Evolutionary conservation across 2,888 invertebrate genomes (phyloP).

Genomic region (Sarcophaga rosellei): DNA sequence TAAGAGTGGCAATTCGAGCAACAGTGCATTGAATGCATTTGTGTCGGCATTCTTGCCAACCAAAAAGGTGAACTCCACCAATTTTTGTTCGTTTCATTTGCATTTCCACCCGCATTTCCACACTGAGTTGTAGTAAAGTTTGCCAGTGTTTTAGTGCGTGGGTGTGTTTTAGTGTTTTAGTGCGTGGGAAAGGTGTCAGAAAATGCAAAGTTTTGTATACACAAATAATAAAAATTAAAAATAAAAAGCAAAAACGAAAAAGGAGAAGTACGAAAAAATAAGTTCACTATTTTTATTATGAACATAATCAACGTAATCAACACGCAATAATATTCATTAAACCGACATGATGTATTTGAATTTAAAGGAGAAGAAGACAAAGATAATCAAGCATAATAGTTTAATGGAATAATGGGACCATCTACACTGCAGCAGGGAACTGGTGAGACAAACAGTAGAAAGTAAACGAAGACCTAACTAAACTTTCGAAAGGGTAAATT

Average conservation of each 20-base stretch:
- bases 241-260: neutral
- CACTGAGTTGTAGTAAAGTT: neutral
- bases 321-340: constrained; percentile 46
- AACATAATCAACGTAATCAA: constrained; percentile 51
- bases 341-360: constrained; percentile 41
- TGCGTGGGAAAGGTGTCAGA: neutral
- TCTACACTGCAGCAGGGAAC: too few relatives aligned
- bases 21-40: constrained; percentile 51
- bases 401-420: constrained; percentile 29
- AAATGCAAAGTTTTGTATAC: constrained; percentile 34
- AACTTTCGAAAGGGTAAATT: too few relatives aligned
- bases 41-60: constrained; percentile 1
- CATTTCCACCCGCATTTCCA: too few relatives aligned
- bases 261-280: constrained; percentile 25
- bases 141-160: neutral
- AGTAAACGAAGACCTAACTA: too few relatives aligned
- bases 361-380: neutral
- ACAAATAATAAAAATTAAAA: neutral
- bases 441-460: too few relatives aligned
- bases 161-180: too few relatives aligned
- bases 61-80: neutral
- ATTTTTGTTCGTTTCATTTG: too few relatives aligned
- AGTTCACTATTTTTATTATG: constrained; percentile 43
- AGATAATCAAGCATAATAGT: too few relatives aligned
- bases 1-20: constrained; percentile 53